A percentile compares a stretch with the other conserved stretches of the same genome.
Evolutionary conservation across 1,140 invertebrate species (phyloP).

Genomic region (Homarus americanus): DNA sequence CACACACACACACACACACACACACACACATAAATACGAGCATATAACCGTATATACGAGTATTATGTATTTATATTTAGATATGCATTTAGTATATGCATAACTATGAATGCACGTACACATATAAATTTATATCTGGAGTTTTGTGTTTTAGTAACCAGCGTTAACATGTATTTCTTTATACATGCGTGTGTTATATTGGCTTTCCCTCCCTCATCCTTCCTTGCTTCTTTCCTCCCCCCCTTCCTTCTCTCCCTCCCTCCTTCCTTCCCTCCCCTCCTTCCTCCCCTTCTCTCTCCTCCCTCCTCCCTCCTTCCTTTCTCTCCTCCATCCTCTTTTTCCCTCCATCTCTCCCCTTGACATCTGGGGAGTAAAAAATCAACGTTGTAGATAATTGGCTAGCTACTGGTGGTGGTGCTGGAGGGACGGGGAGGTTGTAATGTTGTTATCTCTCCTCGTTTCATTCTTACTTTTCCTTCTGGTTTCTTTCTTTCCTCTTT

Average conservation of each 20-base stretch:
- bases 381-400: neutral
- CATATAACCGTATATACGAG: too few relatives aligned
- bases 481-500: neutral
- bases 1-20: too few relatives aligned
- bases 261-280: neutral
- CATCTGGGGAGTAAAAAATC: neutral
- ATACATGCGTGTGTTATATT: neutral
- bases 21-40: too few relatives aligned
- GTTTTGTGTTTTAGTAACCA: neutral
- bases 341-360: neutral
- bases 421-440: neutral
- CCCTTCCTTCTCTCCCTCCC: neutral
- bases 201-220: neutral
- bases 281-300: neutral
- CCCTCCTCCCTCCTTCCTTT: neutral
- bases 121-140: neutral
- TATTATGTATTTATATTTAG: too few relatives aligned
- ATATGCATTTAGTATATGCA: too few relatives aligned
- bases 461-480: neutral
- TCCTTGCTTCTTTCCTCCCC: neutral
- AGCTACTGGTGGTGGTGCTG: neutral
- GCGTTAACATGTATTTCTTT: too few relatives aligned
- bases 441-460: neutral
- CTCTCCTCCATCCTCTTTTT: neutral
- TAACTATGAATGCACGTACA: neutral